Evolutionary conservation across 2,888 invertebrate genomes (phyloP).

Genomic region (Deilephila porcellus): DNA sequence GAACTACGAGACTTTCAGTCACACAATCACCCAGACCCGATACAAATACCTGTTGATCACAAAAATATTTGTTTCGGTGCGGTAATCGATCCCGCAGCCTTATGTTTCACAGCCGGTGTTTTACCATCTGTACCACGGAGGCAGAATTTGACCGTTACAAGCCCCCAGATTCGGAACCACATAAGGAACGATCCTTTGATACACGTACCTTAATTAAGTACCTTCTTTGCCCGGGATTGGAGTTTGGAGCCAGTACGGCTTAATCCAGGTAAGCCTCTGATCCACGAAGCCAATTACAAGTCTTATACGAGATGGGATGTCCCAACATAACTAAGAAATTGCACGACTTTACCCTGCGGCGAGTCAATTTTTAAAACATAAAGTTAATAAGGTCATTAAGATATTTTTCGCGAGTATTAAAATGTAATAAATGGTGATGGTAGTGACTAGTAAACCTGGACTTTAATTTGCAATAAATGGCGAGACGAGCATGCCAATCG

Average conservation of each 20-base stretch:
- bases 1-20: too few relatives aligned
- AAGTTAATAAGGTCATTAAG: neutral
- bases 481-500: too few relatives aligned
- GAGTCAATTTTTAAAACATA: neutral
- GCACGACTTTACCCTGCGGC: neutral
- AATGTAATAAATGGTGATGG: too few relatives aligned
- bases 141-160: neutral
- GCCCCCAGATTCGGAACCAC: neutral
- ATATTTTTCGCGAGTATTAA: too few relatives aligned
- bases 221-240: neutral
- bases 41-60: too few relatives aligned
- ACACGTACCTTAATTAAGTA: slow-evolving; percentile 11
- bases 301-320: neutral
- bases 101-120: too few relatives aligned
- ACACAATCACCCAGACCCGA: too few relatives aligned
- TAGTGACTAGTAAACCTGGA: too few relatives aligned
- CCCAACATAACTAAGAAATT: neutral
- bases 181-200: neutral
- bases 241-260: neutral
- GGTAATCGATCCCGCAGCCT: too few relatives aligned
- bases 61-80: too few relatives aligned
- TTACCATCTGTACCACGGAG: too few relatives aligned
- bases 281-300: slow-evolving; percentile 2
- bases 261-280: slow-evolving; percentile 22
- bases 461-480: too few relatives aligned